phyloP scores from a whole-genome alignment of 2,113 vertebrate genomes.

The Lanius collurio region DNA sequence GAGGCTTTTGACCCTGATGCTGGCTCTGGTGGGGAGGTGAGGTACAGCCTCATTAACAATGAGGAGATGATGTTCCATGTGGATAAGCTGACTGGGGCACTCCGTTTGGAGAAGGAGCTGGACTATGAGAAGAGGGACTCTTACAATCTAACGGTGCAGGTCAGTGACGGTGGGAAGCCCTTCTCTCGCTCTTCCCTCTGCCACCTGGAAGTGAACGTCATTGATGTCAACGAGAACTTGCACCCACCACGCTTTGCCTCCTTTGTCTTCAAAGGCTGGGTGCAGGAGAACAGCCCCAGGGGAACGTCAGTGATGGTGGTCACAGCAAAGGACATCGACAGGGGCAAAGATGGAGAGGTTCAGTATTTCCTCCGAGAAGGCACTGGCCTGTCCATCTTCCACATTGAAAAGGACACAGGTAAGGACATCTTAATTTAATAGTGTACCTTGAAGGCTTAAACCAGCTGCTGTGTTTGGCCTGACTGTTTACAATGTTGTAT shows the following conservation, averaged over 20 bases:
- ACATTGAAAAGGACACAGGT: conserved; percentile 91
- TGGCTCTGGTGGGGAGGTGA: conserved; percentile 83
- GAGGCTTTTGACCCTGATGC: conserved; percentile 88
- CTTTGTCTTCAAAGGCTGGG: conserved; percentile 84
- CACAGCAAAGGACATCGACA: conserved; percentile 83
- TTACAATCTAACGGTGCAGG: conserved; percentile 90
- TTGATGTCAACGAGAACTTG: conserved; percentile 95
- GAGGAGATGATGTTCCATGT: conserved; percentile 82
- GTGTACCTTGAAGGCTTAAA: not conserved
- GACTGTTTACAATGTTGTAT: not conserved
- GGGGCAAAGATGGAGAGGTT: conserved; percentile 87
- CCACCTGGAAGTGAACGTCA: conserved; percentile 84
- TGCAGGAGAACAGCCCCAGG: conserved; percentile 84
- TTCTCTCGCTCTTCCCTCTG: conserved; percentile 87
- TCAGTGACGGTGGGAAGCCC: conserved; percentile 86
- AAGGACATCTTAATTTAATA: not conserved
- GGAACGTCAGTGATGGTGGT: conserved; percentile 83
- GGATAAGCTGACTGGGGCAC: conserved; percentile 80
- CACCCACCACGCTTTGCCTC: conserved; percentile 83
- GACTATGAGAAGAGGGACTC: conserved; percentile 86
- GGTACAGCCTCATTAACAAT: conserved; percentile 81
- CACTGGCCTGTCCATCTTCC: conserved; percentile 85
- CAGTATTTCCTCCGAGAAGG: conserved; percentile 89
- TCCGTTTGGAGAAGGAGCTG: conserved; percentile 87
- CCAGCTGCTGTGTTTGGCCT: not conserved